phyloP scores from a whole-genome alignment of 2,113 vertebrate species.

The Sinocyclocheilus grahami region DNA sequence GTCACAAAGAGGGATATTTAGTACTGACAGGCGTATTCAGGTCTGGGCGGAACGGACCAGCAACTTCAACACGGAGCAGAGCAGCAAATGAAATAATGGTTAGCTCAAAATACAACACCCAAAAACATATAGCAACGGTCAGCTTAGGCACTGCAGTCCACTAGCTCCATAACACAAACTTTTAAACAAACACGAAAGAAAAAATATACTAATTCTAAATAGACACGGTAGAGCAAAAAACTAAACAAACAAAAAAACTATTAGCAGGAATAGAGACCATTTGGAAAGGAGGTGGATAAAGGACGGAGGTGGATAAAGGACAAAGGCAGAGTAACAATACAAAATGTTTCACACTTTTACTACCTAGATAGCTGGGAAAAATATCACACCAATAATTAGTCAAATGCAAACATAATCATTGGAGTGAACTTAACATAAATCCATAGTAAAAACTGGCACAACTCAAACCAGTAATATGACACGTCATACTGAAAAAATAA shows the following conservation, averaged over 20 bases:
- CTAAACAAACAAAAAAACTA: neutral
- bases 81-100: neutral
- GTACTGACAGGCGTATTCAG: neutral
- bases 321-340: neutral
- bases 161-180: neutral
- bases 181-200: no score
- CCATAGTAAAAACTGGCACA: neutral
- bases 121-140: neutral
- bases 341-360: neutral
- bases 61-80: neutral
- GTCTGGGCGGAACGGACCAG: neutral
- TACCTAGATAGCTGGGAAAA: neutral
- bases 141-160: neutral
- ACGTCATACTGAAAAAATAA: neutral
- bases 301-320: neutral
- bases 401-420: neutral
- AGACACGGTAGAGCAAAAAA: neutral
- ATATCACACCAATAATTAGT: neutral
- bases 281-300: neutral
- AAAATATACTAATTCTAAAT: neutral
- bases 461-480: no score
- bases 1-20: neutral
- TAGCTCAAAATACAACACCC: conserved; percentile 1
- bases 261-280: neutral
- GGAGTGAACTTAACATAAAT: neutral